Percentiles rank a stretch among this genome's conserved stretches.
phyloP scores from a whole-genome alignment of 2,888 invertebrate species.

The Plusia festucae region DNA sequence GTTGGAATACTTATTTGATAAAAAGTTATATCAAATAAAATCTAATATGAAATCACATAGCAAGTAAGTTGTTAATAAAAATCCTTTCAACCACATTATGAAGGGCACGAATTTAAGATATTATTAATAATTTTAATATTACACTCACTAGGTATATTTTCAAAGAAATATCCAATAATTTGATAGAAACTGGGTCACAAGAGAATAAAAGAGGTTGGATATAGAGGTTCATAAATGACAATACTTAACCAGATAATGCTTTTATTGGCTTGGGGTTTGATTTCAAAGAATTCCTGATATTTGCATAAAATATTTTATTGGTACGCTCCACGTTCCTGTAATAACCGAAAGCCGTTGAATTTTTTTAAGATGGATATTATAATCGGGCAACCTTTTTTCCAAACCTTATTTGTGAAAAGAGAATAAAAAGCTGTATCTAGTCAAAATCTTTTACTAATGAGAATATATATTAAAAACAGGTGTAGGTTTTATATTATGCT shows the following conservation, averaged over 20 bases:
- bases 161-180: neutral
- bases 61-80: too few relatives aligned
- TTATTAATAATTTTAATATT: too few relatives aligned
- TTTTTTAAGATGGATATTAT: constrained; percentile 12
- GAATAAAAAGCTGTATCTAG: constrained; percentile 1
- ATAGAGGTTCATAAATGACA: constrained; percentile 16
- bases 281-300: constrained; percentile 13
- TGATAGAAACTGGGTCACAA: constrained; percentile 15
- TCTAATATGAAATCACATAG: too few relatives aligned
- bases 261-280: constrained; percentile 25
- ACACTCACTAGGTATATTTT: too few relatives aligned
- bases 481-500: neutral
- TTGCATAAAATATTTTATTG: constrained; percentile 9
- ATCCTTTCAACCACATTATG: too few relatives aligned
- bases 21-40: too few relatives aligned
- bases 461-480: neutral
- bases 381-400: neutral
- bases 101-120: too few relatives aligned
- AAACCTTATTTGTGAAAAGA: neutral
- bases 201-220: constrained; percentile 13
- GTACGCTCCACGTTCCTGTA: constrained; percentile 18
- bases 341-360: constrained; percentile 11
- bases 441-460: too few relatives aligned
- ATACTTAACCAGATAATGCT: constrained; percentile 22
- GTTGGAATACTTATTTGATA: too few relatives aligned